Evolutionary conservation across 2,888 invertebrate genomes (phyloP), one percentile per base, ranked within the genome.

Genomic region (Sarcophaga carnaria): DNA sequence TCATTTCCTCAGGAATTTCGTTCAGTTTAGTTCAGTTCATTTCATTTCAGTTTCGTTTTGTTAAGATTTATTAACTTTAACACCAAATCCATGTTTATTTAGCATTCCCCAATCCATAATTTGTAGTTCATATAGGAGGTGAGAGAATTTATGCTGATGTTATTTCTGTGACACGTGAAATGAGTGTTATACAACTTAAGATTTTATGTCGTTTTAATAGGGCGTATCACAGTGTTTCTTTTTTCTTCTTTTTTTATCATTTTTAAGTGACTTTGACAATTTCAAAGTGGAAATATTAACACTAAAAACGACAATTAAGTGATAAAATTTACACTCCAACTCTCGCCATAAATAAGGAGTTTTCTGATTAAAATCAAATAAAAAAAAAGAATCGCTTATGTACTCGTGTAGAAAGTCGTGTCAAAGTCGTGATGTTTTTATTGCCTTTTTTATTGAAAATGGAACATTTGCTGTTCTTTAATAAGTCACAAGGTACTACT

Each of bases 101-200:
- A 59, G 3, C 17, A 63, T n/a, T 25, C 4, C 14, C 59, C 82
- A 67, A n/a, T 49, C 62, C 47, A 20, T 62, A 67, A 72, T 17
- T 72, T 78, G 17, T 17, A 20, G 2, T 59, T 59, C 6, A 27
- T 37, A 3, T 22, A 22, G 47, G 60, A 37, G 37, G 37, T 37
- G 37, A 37, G 37, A 10, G 37, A 76, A 62, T 62, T 72, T 20
- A 78, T 78, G 66, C 62, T 27, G 62, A 54, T 70, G 64, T 82
- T 64, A 71, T 83, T 67, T 20, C 14, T 72, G 3, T 72, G 78
- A 66, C 83, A 83, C 11, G 3, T 67, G 72, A 27, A 12, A 75
- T n/a, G 59, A n/a, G 22, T 59, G 64, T 3, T 37, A 63, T n/a
- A 54, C 8, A 72, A 22, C 12, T 62, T 49, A 37, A 37, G 37